Evolutionary conservation across 2,888 invertebrate genomes (phyloP).

Genomic region (Tipula unca): DNA sequence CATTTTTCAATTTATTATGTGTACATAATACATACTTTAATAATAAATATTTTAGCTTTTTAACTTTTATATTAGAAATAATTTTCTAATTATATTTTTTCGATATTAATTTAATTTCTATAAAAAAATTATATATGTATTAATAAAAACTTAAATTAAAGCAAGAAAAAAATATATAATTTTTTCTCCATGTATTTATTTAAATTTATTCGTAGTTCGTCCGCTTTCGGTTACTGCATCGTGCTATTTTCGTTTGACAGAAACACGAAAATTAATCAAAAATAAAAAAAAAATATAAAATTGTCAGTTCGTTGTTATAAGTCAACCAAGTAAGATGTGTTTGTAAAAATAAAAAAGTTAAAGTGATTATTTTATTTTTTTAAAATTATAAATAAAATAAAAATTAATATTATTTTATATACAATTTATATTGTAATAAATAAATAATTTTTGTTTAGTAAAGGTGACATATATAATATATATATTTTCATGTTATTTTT

Average conservation of each 20-base stretch:
- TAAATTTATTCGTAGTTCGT: background rate
- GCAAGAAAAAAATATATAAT: background rate
- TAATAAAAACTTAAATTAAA: background rate
- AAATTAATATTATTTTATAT: background rate
- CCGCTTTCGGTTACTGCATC: background rate
- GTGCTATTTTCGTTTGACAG: background rate
- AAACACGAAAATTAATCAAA: constrained; percentile 8
- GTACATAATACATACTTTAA: background rate
- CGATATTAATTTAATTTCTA: background rate
- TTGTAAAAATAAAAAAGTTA: background rate
- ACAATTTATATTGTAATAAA: background rate
- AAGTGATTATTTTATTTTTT: background rate
- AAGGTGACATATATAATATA: background rate
- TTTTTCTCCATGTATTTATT: constrained; percentile 3
- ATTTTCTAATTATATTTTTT: background rate
- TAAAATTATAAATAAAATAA: background rate
- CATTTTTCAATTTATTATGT: background rate
- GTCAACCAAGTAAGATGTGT: background rate
- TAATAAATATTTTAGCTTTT: background rate
- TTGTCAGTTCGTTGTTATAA: constrained; percentile 8
- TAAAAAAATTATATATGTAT: background rate
- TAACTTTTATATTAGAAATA: background rate
- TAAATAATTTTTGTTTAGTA: background rate
- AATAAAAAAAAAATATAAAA: background rate
- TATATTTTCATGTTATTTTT: background rate